Base-by-base conservation (phyloP, 1,140 invertebrate species). In the Maconellicoccus hirsutus region DNA sequence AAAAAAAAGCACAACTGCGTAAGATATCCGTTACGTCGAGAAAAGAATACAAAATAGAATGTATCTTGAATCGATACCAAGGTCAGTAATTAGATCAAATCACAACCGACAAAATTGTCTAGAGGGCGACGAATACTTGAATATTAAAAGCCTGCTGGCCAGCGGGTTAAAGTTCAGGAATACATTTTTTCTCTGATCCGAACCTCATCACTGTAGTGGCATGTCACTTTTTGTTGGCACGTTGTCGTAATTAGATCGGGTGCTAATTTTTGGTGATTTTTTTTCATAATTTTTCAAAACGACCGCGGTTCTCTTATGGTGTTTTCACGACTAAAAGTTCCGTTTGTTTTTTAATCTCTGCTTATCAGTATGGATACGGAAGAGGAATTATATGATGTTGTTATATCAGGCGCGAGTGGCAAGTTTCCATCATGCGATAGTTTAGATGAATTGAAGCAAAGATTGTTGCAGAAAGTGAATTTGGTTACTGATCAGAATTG, bases 331-430 rank as follows among this genome's bases (percentile, higher is more conserved):
- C 12, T 12, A 12, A 33, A 33, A 16, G 42, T 52, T 52, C n/a
- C n/a, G n/a, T 52, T 52, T 16, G 12, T 52, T 52, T 52, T 3
- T 8, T 6, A 52, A 19, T 52, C 10, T 52, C n/a, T 52, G 42
- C n/a, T 3, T 16, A 16, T 52, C n/a, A 16, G n/a, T 16, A 72
- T 72, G 72, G 70, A 42, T 59, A 61, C 33, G 14, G 70, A 72
- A 16, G 70, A 71, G 26, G 33, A 72, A 8, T 27, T 42, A 21
- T 72, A 70, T 14, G 74, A 75, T 69, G 80, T 88, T 72, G 85
- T 86, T 4, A 85, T 88, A 70, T 80, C 81, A 66, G 86, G 86
- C 23, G 83, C 88, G 61, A 81, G 84, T n/a, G 86, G 86, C 38
- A 79, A 83, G 72, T 85, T 87, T 75, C 86, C 87, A 10, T 80